A percentile compares a stretch with the other conserved stretches of the same genome.
These are phyloP conservation scores for Dipodomys spectabilis DNA, from an alignment of 2,113 vertebrate species.

Conservation along the genomic window DNA sequence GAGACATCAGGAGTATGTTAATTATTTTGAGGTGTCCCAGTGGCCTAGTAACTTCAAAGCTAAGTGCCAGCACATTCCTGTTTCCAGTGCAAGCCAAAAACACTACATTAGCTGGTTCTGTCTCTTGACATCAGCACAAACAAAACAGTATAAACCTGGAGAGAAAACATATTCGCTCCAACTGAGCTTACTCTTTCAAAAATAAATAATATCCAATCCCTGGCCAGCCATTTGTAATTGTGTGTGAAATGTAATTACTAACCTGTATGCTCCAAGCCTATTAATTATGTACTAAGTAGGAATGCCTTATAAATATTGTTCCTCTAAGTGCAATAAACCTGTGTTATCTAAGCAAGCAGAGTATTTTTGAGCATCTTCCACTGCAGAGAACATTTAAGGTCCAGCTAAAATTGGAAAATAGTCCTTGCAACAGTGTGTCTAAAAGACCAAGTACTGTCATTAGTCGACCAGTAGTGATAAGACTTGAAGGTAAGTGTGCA, in stretches of 20 bases:
- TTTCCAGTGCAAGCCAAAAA: constrained; percentile 53
- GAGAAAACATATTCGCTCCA: constrained; percentile 54
- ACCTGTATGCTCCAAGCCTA: constrained; percentile 49
- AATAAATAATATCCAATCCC: constrained; percentile 53
- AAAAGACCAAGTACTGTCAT: background rate
- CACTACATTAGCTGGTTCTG: constrained; percentile 23
- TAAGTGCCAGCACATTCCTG: constrained; percentile 60
- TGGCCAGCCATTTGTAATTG: constrained; percentile 46
- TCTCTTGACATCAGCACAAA: constrained; percentile 56
- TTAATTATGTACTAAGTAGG: constrained; percentile 57
- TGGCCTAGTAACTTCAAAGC: constrained; percentile 65
- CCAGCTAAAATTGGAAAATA: constrained; percentile 30
- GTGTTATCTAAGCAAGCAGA: constrained; percentile 46
- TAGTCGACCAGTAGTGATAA: background rate
- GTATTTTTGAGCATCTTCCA: constrained; percentile 42
- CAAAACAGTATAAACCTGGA: constrained; percentile 26
- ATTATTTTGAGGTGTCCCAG: constrained; percentile 71
- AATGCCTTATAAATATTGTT: constrained; percentile 61
- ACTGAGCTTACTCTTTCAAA: constrained; percentile 37
- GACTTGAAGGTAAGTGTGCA: background rate
- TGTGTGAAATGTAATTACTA: constrained; percentile 58
- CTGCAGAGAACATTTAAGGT: background rate
- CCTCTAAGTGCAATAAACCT: constrained; percentile 51
- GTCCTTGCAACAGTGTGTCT: background rate
- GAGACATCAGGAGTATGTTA: constrained; percentile 35